Evolutionary conservation across 2,888 invertebrate species (phyloP).

Genomic region (Nematopogon swammerdamellus): DNA sequence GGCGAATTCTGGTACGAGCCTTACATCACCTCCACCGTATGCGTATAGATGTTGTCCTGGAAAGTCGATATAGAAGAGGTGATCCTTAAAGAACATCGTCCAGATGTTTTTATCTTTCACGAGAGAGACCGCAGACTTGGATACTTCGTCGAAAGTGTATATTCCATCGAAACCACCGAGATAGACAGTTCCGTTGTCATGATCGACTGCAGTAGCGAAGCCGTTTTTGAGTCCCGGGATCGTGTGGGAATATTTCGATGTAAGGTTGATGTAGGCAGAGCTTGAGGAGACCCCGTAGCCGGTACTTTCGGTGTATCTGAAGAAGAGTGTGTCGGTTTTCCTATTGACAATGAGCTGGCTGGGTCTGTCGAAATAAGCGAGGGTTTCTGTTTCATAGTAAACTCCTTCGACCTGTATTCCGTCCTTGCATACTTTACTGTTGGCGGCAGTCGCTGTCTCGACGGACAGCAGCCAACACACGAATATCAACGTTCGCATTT

Average conservation of each 20-base stretch:
- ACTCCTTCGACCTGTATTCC: constrained; percentile 16
- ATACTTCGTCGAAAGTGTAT: constrained; percentile 28
- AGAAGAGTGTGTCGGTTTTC: constrained; percentile 28
- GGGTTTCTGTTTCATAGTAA: constrained; percentile 23
- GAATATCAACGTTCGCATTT: neutral
- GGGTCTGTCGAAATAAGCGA: constrained; percentile 28
- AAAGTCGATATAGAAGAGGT: constrained; percentile 27
- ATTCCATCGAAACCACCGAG: constrained; percentile 34
- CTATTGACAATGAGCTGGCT: constrained; percentile 28
- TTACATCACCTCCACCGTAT: constrained; percentile 19
- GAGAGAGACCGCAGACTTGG: constrained; percentile 22
- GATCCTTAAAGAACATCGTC: constrained; percentile 23
- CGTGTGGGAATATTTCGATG: constrained; percentile 25
- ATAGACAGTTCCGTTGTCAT: constrained; percentile 24
- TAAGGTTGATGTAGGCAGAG: constrained; percentile 26
- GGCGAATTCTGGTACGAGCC: constrained; percentile 29
- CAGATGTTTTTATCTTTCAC: constrained; percentile 26
- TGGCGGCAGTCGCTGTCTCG: neutral
- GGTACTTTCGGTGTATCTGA: constrained; percentile 25
- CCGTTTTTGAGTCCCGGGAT: constrained; percentile 16
- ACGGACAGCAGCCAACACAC: neutral
- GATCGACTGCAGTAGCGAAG: constrained; percentile 21
- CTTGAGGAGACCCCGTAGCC: constrained; percentile 18
- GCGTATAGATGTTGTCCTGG: constrained; percentile 31
- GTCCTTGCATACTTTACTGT: neutral